Base-by-base conservation (phyloP, 2,797 vertebrate genomes). In the Oreonectes daqikongensis region DNA sequence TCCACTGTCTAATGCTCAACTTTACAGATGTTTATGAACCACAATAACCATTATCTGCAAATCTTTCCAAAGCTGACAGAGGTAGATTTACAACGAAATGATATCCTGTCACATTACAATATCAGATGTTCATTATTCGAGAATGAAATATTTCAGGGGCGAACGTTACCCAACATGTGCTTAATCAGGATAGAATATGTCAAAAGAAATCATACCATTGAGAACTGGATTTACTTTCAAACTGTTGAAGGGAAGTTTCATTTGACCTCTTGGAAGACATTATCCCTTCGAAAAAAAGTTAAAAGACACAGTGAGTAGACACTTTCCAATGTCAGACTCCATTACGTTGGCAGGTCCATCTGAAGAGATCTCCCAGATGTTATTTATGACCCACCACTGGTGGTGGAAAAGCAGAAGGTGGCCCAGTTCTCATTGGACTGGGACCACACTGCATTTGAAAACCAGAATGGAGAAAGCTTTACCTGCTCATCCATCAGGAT, bases 401-500 rank as follows among this genome's bases (percentile, higher is more conserved):
- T 32, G 82, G 76, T 72, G 30, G 59, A 61, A 79, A 80, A 79
- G 69, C 86, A 81, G 52, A 59, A 68, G 70, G 57, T 38, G 42
- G 35, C 20, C 20, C 69, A 42, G 69, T 40, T 42, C 77, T 81
- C 76, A 30, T 57, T 10, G 50, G 77, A 59, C 52, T n/a, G 71
- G 11, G 67, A 75, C 77, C 81, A 61, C 69, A 79, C 83, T 83
- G 79, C 81, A 50, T 72, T 82, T 86, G 40, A 72, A 82, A 81
- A 78, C 79, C 81, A 84, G 80, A 85, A 79, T 10, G 40, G 67
- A 78, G 80, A 82, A 77, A 82, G 79, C 83, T 87, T 88, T 82
- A 81, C 77, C 77, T 85, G 86, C 87, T 86, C 87, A 91, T 86
- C 87, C 83, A 83, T 86, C 83, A 90, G 77, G 84, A 87, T 79